These are phyloP conservation scores for Listronotus bonariensis DNA, from an alignment of 1,140 invertebrate genomes.

Conservation along the genomic window DNA sequence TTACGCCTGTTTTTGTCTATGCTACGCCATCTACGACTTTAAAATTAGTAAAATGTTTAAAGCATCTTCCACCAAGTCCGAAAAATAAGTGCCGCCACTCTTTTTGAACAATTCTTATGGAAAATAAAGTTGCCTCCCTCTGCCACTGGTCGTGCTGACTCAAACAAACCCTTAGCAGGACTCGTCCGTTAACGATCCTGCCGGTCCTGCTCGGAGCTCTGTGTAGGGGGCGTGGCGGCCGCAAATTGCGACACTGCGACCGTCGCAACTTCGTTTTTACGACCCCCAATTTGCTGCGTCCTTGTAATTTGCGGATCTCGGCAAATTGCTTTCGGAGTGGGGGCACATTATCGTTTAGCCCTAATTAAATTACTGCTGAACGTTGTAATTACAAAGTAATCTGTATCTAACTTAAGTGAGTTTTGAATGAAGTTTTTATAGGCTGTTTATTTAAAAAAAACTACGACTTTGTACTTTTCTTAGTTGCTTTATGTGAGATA, in stretches of 20 bases:
- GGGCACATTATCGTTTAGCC: slow-evolving; percentile 16
- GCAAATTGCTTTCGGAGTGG: slow-evolving; percentile 10
- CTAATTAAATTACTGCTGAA: slow-evolving; percentile 24
- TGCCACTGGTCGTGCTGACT: slow-evolving; percentile 29
- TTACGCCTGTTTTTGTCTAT: no score
- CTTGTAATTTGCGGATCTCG: slow-evolving; percentile 23
- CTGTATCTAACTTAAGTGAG: not conserved
- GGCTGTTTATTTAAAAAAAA: no score
- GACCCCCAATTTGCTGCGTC: slow-evolving; percentile 31
- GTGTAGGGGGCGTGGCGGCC: slow-evolving; percentile 26
- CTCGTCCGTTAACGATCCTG: slow-evolving; percentile 32
- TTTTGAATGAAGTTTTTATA: slow-evolving; percentile 1
- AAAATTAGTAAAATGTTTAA: no score
- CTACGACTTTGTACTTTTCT: no score
- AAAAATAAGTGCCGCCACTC: no score
- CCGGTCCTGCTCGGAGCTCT: slow-evolving; percentile 22
- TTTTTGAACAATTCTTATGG: no score
- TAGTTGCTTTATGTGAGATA: no score
- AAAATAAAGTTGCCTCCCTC: not conserved
- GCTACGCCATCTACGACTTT: no score
- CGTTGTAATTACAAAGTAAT: slow-evolving; percentile 26
- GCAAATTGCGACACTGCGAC: slow-evolving; percentile 38
- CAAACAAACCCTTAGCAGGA: slow-evolving; percentile 14
- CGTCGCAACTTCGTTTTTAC: slow-evolving; percentile 31
- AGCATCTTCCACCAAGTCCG: no score